Conservation (phyloP, 2,888 invertebrate species). For the Alentia gelatinosa region DNA sequence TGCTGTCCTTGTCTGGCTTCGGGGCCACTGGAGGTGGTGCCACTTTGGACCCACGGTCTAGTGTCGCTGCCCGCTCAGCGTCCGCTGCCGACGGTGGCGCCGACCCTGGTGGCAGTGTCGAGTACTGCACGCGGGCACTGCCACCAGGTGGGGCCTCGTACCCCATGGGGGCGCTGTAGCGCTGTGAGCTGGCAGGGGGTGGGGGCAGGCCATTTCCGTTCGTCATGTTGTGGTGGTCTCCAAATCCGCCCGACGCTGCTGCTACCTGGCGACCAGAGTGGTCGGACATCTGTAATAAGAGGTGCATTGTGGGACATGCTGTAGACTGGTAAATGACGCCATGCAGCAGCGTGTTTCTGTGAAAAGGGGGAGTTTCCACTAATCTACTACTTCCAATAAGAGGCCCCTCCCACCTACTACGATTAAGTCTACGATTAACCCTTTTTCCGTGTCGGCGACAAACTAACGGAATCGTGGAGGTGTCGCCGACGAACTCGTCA, state of each 20-base stretch:
- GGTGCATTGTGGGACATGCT: background rate
- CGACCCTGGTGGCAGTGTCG: constrained; percentile 57
- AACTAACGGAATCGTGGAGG: no score
- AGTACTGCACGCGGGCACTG: background rate
- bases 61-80: constrained; percentile 21
- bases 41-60: constrained; percentile 48
- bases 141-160: background rate
- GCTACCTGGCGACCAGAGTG: background rate
- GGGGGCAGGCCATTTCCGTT: constrained; percentile 26
- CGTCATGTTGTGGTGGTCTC: background rate
- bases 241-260: background rate
- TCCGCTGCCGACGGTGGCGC: constrained; percentile 34
- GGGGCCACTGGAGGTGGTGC: constrained; percentile 37
- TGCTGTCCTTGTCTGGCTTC: constrained; percentile 57
- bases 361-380: no score
- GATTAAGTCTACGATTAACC: no score
- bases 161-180: background rate
- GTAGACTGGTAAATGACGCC: no score
- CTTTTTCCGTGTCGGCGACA: no score
- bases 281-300: background rate
- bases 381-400: no score
- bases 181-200: background rate
- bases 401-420: no score
- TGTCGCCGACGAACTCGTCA: no score
- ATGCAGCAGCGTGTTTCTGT: no score